Evolutionary conservation across 2,113 vertebrate species (phyloP).

Genomic region (Lagopus leucura): DNA sequence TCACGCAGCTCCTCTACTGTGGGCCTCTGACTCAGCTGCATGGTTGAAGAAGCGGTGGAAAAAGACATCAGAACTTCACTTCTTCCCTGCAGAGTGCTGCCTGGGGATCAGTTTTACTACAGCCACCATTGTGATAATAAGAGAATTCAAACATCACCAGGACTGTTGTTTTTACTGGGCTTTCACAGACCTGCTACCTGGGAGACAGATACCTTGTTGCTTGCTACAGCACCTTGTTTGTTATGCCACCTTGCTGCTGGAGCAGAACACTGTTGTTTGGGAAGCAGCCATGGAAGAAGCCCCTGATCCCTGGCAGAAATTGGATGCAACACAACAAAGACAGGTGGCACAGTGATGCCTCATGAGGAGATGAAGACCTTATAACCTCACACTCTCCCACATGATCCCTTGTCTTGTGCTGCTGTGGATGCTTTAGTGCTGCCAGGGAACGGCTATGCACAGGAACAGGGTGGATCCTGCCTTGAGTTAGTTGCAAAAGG

Average conservation of each 20-base stretch:
- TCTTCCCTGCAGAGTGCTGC: neutral
- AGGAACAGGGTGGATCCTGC: neutral
- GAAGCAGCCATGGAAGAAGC: neutral
- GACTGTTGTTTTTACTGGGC: neutral
- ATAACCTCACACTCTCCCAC: neutral
- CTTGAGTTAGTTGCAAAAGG: neutral
- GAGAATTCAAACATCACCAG: neutral
- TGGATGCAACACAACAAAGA: neutral
- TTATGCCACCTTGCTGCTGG: neutral
- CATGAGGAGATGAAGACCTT: neutral
- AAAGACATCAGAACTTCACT: neutral
- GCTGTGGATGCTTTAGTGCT: neutral
- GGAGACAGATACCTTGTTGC: neutral
- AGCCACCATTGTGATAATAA: rapidly evolving
- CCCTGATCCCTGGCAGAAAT: neutral
- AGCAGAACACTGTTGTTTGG: neutral
- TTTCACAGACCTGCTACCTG: neutral
- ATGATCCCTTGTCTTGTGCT: neutral
- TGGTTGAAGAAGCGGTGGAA: neutral
- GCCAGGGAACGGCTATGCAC: neutral
- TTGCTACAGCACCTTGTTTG: neutral
- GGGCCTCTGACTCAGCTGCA: conserved; percentile 95
- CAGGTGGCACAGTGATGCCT: neutral
- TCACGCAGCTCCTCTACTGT: conserved; percentile 96
- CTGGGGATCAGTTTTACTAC: neutral